Evolutionary conservation across 2,797 vertebrate species (phyloP).

Genomic region (Sebastes dallii): DNA sequence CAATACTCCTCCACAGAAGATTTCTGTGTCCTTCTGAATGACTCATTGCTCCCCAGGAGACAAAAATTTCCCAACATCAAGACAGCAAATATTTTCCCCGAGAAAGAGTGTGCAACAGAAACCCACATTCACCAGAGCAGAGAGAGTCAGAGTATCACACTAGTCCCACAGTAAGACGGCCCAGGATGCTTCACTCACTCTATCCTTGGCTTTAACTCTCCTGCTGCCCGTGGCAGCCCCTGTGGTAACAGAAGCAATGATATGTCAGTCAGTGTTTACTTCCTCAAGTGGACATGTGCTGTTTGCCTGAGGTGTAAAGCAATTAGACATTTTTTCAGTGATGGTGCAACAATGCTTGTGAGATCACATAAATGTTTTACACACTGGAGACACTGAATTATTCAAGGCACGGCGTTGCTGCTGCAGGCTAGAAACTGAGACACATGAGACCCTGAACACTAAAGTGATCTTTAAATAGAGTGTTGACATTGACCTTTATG

Average conservation of each 20-base stretch:
- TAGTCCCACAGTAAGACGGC: constrained; percentile 29
- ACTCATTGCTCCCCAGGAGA: neutral
- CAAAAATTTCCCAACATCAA: neutral
- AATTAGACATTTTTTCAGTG: constrained; percentile 31
- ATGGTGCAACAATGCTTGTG: constrained; percentile 14
- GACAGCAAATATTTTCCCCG: neutral
- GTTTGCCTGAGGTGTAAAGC: constrained; percentile 7
- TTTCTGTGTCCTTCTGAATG: neutral
- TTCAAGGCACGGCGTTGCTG: constrained; percentile 49
- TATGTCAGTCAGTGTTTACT: constrained; percentile 59
- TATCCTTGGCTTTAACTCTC: constrained; percentile 76
- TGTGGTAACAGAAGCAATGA: constrained; percentile 80
- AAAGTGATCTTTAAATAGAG: neutral
- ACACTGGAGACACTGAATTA: constrained; percentile 50
- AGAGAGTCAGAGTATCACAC: constrained; percentile 30
- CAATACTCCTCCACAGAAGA: neutral
- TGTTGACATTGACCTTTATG: neutral
- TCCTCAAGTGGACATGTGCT: constrained; percentile 8
- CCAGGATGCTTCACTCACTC: constrained; percentile 81
- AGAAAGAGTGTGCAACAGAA: neutral
- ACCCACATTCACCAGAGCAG: constrained; percentile 49
- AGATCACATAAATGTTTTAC: constrained; percentile 37
- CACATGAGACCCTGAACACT: neutral
- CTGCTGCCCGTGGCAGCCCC: constrained; percentile 64
- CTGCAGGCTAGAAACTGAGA: constrained; percentile 3